These are phyloP conservation scores for Lissocephala sabroskyi DNA, from an alignment of 2,888 invertebrate species.

Conservation along the genomic window DNA sequence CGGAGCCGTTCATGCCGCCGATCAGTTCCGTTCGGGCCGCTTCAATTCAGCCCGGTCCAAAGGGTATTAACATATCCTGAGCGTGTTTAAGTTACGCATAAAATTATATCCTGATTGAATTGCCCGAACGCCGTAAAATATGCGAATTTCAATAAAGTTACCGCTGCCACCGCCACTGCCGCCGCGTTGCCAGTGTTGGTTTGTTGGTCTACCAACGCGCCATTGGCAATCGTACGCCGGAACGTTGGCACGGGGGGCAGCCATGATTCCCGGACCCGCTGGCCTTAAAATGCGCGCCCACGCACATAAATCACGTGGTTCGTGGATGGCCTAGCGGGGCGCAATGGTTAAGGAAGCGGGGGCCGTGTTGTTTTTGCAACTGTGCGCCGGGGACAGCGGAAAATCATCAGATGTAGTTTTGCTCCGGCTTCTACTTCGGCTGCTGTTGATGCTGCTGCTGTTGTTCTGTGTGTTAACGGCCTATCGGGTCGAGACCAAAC, in stretches of 20 bases:
- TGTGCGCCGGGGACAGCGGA: slow-evolving; percentile 40
- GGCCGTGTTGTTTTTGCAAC: slow-evolving; percentile 25
- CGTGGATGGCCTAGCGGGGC: no score
- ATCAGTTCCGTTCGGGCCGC: no score
- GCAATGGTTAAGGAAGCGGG: no score
- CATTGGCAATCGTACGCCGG: no score
- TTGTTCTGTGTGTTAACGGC: slow-evolving; percentile 45
- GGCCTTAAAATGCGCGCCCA: slow-evolving; percentile 62
- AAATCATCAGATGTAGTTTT: slow-evolving; percentile 46
- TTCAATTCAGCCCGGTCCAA: no score
- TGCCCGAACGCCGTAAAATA: no score
- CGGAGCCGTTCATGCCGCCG: slow-evolving; percentile 8
- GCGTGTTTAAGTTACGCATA: slow-evolving; percentile 64
- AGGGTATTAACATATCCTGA: slow-evolving; percentile 65
- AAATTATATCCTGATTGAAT: slow-evolving; percentile 65
- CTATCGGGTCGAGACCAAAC: slow-evolving; percentile 47
- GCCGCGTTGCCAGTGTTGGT: slow-evolving; percentile 40
- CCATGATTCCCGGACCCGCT: neutral
- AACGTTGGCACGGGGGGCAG: neutral
- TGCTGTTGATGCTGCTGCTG: neutral
- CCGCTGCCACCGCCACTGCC: slow-evolving; percentile 9
- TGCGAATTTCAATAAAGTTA: slow-evolving; percentile 15
- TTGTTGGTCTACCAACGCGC: slow-evolving; percentile 9
- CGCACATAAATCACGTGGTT: slow-evolving; percentile 60
- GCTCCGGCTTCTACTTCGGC: no score